Evolutionary conservation across 2,888 invertebrate species (phyloP).

Genomic region (Apamea epomidion): DNA sequence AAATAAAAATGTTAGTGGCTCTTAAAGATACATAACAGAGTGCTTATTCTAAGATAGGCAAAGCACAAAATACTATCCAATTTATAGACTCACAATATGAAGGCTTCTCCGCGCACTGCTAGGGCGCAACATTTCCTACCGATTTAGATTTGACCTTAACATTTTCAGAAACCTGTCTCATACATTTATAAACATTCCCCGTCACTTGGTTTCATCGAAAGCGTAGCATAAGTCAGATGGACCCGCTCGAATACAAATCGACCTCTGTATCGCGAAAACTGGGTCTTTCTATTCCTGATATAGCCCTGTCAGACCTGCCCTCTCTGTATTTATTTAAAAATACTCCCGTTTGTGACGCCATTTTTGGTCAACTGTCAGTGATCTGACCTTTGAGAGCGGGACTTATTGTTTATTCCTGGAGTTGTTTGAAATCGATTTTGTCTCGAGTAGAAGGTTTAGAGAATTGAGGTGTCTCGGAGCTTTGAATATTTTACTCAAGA

Average conservation of each 20-base stretch:
- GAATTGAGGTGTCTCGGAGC: conserved; percentile 37
- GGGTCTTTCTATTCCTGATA: conserved; percentile 58
- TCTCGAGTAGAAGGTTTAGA: conserved; percentile 56
- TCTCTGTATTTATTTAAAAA: conserved; percentile 57
- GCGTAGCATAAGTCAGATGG: conserved; percentile 24
- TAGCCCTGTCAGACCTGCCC: conserved; percentile 43
- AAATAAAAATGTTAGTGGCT: neutral
- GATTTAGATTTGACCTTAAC: conserved; percentile 42
- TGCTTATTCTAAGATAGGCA: neutral
- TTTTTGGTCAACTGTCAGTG: conserved; percentile 65
- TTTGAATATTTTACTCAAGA: conserved; percentile 48
- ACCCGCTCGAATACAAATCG: conserved; percentile 31
- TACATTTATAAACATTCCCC: conserved; percentile 24
- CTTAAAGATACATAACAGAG: neutral
- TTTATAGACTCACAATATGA: neutral
- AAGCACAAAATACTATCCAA: neutral
- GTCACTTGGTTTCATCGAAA: conserved; percentile 40
- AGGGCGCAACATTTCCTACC: neutral
- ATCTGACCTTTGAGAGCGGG: conserved; percentile 65
- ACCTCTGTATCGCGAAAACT: conserved; percentile 46
- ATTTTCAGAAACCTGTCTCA: conserved; percentile 25
- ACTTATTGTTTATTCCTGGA: conserved; percentile 68
- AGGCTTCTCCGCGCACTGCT: neutral
- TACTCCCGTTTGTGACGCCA: conserved; percentile 55
- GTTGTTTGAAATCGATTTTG: conserved; percentile 59